Conservation (phyloP, 1,140 invertebrate genomes). For the Bemisia tabaci region DNA sequence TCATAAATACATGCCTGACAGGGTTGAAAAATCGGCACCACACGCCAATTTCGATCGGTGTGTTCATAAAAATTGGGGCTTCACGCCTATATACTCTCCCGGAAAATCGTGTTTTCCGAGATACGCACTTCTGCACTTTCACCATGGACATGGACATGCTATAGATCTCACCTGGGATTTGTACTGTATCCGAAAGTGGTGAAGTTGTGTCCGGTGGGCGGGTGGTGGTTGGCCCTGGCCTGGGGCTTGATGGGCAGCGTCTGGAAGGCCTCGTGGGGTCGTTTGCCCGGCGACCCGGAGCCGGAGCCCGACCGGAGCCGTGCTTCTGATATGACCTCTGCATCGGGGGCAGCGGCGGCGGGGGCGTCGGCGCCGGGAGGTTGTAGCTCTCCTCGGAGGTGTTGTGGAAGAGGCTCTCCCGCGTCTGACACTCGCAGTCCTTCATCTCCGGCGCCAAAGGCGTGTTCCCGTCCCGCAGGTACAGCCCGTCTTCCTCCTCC, state of each 20-base stretch:
- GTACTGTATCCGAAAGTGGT: slow-evolving; percentile 42
- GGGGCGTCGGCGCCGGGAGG: slow-evolving; percentile 19
- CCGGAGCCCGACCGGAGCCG: slow-evolving; percentile 23
- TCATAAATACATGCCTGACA: no score
- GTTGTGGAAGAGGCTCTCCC: slow-evolving; percentile 54
- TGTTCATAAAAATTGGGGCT: no score
- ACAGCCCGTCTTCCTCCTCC: slow-evolving; percentile 32
- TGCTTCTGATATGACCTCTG: slow-evolving; percentile 26
- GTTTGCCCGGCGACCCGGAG: slow-evolving; percentile 9
- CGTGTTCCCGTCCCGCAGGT: slow-evolving; percentile 34
- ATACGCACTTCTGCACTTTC: no score
- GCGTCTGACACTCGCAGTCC: slow-evolving; percentile 63
- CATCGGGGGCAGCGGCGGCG: slow-evolving; percentile 15
- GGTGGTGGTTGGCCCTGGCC: slow-evolving; percentile 15
- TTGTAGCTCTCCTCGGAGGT: slow-evolving; percentile 19
- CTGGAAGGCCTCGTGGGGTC: slow-evolving; percentile 5
- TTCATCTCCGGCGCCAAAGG: slow-evolving; percentile 36
- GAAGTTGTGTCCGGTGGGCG: slow-evolving; percentile 24
- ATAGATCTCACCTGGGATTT: slow-evolving; percentile 31
- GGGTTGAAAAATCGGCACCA: no score
- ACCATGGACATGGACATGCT: no score
- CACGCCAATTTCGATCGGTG: no score
- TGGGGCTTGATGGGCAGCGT: slow-evolving; percentile 16
- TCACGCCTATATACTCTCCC: no score
- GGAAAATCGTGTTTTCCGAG: no score